Percentiles rank a stretch among this genome's conserved stretches.
These are phyloP conservation scores for Hydrolagus colliei DNA, from an alignment of 2,797 vertebrate genomes.

Conservation along the genomic window DNA sequence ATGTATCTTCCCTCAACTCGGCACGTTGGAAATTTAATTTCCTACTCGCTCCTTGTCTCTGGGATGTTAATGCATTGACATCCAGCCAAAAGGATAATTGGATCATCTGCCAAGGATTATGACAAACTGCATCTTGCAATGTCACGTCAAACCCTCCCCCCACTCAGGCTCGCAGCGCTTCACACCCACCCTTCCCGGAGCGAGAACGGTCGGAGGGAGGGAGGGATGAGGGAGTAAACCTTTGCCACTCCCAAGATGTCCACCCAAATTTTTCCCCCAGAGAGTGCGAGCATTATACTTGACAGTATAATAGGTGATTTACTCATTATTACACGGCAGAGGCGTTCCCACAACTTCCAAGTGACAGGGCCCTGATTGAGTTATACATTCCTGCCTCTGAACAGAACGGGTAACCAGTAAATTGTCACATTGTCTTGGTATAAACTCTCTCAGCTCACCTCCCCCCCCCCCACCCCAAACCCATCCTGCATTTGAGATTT, in stretches of 20 bases:
- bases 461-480: neutral
- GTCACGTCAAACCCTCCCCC: neutral
- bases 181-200: neutral
- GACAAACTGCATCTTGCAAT: neutral
- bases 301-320: neutral
- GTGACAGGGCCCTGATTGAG: neutral
- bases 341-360: neutral
- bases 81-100: neutral
- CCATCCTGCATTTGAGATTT: neutral
- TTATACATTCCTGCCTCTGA: neutral
- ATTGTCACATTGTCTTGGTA: neutral
- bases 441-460: neutral
- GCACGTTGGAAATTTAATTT: neutral
- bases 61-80: neutral
- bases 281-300: neutral
- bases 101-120: neutral
- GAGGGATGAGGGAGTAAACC: neutral
- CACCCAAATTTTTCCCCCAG: neutral
- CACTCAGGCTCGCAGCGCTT: neutral
- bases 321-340: neutral
- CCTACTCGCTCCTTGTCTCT: neutral
- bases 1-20: neutral
- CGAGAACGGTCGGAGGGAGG: neutral
- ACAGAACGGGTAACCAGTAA: neutral
- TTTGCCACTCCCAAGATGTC: neutral